Evolutionary conservation across 2,888 invertebrate species (phyloP).

Genomic region (Pedicia rivosa): DNA sequence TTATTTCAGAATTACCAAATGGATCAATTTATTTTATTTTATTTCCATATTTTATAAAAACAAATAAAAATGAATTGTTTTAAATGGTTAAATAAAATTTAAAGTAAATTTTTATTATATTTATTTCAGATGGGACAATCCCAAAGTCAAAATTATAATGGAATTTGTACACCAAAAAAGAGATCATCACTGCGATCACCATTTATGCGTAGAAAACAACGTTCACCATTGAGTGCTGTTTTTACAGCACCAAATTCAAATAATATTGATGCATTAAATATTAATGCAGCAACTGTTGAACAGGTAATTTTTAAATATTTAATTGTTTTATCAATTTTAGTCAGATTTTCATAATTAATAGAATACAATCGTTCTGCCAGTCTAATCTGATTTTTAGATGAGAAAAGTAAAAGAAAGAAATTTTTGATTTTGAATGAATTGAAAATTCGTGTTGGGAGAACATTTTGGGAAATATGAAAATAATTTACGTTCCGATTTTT

Average conservation of each 20-base stretch:
- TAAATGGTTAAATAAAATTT: too few relatives aligned
- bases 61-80: too few relatives aligned
- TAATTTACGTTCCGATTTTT: too few relatives aligned
- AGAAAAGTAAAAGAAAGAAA: too few relatives aligned
- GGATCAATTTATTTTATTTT: too few relatives aligned
- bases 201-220: conserved; percentile 31
- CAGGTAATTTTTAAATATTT: conserved; percentile 17
- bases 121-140: conserved; percentile 7
- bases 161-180: conserved; percentile 16
- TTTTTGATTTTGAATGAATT: too few relatives aligned
- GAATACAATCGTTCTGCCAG: too few relatives aligned
- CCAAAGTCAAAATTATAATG: conserved; percentile 4
- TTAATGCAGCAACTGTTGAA: conserved; percentile 36
- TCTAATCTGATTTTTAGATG: too few relatives aligned
- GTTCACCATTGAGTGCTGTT: conserved; percentile 7
- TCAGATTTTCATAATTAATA: neutral
- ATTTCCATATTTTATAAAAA: too few relatives aligned
- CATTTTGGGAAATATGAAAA: too few relatives aligned
- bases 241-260: conserved; percentile 7
- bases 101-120: neutral
- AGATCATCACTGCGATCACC: conserved; percentile 29
- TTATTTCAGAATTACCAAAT: too few relatives aligned
- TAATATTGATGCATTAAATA: conserved; percentile 19
- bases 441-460: too few relatives aligned
- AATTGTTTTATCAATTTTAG: neutral